Evolutionary conservation across 2,888 invertebrate species (phyloP), one percentile per base, ranked within the genome.

Genomic region (Agrypnus murinus): DNA sequence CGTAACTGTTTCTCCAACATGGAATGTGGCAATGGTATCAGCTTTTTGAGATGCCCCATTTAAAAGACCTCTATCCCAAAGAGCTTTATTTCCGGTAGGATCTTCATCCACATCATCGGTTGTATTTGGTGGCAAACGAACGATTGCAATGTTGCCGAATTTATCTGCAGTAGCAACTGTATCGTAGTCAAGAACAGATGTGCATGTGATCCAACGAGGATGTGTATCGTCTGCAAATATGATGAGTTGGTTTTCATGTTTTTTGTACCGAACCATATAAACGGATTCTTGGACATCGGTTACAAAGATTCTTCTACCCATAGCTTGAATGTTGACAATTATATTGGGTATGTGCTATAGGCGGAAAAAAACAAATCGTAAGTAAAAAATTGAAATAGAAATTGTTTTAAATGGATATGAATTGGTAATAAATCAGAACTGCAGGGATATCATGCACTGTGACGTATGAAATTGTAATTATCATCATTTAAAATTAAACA

Each of bases 81-180:
- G 87, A 0, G 98, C 96, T 85, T 98, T 98, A 81, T 97, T 98
- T 48, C 99, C 99, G 0, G 99, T 99, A 0, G 99, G 99, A 87
- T 99, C 99, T 86, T 99, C 99, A 84, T 99, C 99, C 0, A 99
- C 97, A 83, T 99, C 99, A 86, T 99, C 99, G 25, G 94, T 95
- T 1, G 97, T 94, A 68, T 96, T 95, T 63, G 93, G 91, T 0
- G 99, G 97, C 65, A 98, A 84, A 48, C 98, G 90, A 80, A 98
- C 93, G 66, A 99, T 92, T 67, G 95, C 91, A 76, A 99, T 89
- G 83, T 98, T 99, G 34, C 99, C 99, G 87, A 99, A 99, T 86
- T 99, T 99, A 85, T 99, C 99, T 6, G 97, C 95, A 70, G 95
- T 93, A 0, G 98, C 98, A 12, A 98, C 93, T 0, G 98, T 98